Evolutionary conservation across 2,888 invertebrate genomes (phyloP), one percentile per base, ranked within the genome.

Genomic region (Pachydiplax longipennis): DNA sequence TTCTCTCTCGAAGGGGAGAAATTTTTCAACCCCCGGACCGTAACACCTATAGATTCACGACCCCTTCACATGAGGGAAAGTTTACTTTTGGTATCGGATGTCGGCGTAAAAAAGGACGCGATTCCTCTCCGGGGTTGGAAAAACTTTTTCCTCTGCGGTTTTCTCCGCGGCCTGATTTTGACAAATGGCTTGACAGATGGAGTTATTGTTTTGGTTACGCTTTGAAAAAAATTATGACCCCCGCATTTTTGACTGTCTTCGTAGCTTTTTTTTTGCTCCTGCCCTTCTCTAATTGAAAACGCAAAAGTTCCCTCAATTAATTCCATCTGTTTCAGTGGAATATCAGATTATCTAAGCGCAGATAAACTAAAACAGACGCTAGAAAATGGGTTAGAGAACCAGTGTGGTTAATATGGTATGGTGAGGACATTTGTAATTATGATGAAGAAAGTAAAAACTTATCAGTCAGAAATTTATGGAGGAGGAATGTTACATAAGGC

Each of bases 61-160:
- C 12, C 58, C 58, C 22, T 35, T 61, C n/a, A 25, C 83, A 22
- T 13, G 35, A 37, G 22, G 65, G 53, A 35, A 87, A 61, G 87
- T 87, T 87, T 61, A 87, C 87, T 87, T 87, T 87, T n/a, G 61
- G 87, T 61, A 61, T 87, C 58, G 61, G 37, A 61, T 87, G 87
- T 87, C 87, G 61, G 22, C 35, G 87, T 61, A 87, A 87, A 87
- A 53, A 87, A 87, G 40, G 82, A 31, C 48, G 53, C 58, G 31
- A 37, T 61, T n/a, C 87, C n/a, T 18, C 61, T 40, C 31, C 22
- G 31, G 87, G 65, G 65, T 35, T n/a, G 87, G 31, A 83, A 83
- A 83, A 25, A 61, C 37, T 81, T 87, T 87, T 87, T 87, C 0
- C 31, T 25, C 65, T 37, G 87, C 31, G 37, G 87, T 61, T 87